Evolutionary conservation across 2,113 vertebrate species (phyloP).

Genomic region (Leucoraja erinaceus): DNA sequence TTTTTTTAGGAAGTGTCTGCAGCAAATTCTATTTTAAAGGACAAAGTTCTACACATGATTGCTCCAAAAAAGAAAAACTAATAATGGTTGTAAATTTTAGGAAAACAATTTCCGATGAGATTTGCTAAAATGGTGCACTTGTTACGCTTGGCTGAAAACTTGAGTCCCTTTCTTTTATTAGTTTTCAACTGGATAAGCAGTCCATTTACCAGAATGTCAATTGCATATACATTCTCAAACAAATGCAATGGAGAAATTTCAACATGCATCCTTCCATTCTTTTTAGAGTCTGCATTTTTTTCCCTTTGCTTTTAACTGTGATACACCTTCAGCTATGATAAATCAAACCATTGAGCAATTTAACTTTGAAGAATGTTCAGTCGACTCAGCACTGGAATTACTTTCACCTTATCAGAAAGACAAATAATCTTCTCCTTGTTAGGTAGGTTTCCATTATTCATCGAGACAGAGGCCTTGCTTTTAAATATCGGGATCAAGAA

Average conservation of each 20-base stretch:
- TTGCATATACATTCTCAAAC: neutral
- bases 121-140: too few species aligned
- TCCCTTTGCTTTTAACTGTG: neutral
- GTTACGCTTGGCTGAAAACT: neutral
- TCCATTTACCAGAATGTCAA: neutral
- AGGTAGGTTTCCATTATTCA: neutral
- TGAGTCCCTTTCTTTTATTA: neutral
- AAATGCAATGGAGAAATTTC: neutral
- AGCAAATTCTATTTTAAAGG: neutral
- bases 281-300: neutral
- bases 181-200: neutral
- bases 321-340: neutral
- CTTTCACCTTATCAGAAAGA: neutral
- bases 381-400: neutral
- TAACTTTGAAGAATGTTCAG: neutral
- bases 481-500: slow-evolving; percentile 13
- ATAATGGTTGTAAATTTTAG: neutral
- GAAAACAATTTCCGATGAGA: neutral
- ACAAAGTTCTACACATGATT: too few species aligned
- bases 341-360: neutral
- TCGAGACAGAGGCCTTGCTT: neutral
- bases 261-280: neutral
- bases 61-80: neutral
- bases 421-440: neutral
- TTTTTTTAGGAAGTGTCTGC: neutral